phyloP scores from a whole-genome alignment of 2,888 invertebrate genomes.

The Amphipoea oculea region DNA sequence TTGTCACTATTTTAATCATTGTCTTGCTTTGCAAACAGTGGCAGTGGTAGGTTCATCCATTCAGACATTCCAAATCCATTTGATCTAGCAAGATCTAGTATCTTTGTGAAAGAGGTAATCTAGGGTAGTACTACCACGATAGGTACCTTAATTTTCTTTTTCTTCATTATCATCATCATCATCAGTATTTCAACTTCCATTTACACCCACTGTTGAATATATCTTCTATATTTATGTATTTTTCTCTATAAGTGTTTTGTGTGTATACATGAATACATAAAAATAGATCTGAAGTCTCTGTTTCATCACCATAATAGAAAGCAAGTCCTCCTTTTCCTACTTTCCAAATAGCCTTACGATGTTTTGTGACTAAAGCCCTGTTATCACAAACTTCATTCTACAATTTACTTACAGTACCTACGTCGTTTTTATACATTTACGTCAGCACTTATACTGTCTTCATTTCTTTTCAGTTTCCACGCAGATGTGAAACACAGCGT shows the following conservation, averaged over 20 bases:
- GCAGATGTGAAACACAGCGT: constrained; percentile 68
- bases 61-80: too few species aligned
- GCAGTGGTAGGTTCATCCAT: neutral
- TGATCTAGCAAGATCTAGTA: neutral
- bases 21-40: neutral
- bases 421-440: neutral
- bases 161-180: neutral
- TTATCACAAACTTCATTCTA: neutral
- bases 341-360: neutral
- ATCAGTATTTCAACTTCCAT: neutral
- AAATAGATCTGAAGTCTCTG: neutral
- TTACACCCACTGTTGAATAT: neutral
- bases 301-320: neutral
- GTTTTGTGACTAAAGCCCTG: neutral
- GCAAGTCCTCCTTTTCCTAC: neutral
- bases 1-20: neutral
- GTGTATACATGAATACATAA: neutral
- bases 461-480: constrained; percentile 66
- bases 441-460: neutral
- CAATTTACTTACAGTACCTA: neutral
- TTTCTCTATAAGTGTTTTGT: neutral
- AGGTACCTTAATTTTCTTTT: neutral
- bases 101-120: neutral
- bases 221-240: neutral
- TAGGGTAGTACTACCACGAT: too few species aligned